Base-by-base conservation (phyloP, 92 coral and sea anemone genomes). In the Heteractis magnifica region DNA sequence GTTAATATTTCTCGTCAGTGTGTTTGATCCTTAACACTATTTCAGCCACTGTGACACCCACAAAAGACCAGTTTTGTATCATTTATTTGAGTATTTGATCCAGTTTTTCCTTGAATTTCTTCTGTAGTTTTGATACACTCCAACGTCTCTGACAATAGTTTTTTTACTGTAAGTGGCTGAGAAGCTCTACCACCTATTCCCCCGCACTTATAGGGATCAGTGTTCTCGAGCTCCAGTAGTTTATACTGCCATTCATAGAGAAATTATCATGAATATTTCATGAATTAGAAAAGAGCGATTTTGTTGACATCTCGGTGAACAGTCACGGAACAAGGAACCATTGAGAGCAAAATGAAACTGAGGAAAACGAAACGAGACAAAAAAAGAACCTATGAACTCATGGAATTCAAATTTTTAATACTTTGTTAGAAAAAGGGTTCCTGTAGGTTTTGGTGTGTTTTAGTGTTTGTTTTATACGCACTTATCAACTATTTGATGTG, bases 291-390 rank as follows among this genome's bases (percentile, higher is more conserved):
- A 70, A 68, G 84, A 59, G 58, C 77, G 51, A 81, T 52, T 81
- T 56, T 70, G 77, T 68, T 71, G 84, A 81, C 77, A 51, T 71
- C 65, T 44, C 84, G 59, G 5, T 19, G 76, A 51, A 8, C 51
- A 52, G 84, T 81, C 84, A 81, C 84, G 84, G 77, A 81, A 81
- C 64, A 64, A 56, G 65, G 59, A 49, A 59, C 71, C 65, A 50
- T 3, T 34, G 55, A 23, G 13, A 48, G 73, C 20, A 75, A 70
- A 81, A 70, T 20, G 53, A 55, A 52, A 70, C 44, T 34, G 44
- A 52, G 6, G n/a, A 49, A 60, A 10, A 10, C 8, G 16, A 52
- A 0, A 80, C 6, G 6, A 51, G 14, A 15, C 8, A 2, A 10
- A 49, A 74, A 51, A 5, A 74, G 49, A 62, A 18, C 3, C 44